Evolutionary conservation across 2,113 vertebrate species (phyloP), one percentile per base, ranked within the genome.

Genomic region (Boulengeromyrus knoepffleri): DNA sequence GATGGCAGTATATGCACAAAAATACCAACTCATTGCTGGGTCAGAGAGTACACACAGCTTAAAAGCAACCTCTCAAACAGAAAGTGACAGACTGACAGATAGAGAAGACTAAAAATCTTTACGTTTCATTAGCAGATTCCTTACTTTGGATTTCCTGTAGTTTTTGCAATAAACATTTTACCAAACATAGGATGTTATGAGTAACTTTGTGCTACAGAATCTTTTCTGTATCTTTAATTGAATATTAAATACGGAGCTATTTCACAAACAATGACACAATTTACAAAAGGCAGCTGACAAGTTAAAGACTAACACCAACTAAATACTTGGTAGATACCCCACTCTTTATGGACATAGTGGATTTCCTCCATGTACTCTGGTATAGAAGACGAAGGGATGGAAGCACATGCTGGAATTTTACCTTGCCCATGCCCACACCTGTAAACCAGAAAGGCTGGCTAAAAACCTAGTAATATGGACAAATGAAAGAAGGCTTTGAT

Each of bases 1-100:
- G 89, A 85, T 89, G 89, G 89, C 89, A 89, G 77, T n/a, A 85
- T 3, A 62, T 13, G n/a, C 52, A 31, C 58, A 88, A 56, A 56
- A 87, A 50, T n/a, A 21, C 52, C 1, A 46, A 49, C 3, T 85
- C 85, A 53, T 87, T 87, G 27, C 27, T 87, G 85, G 27, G 24
- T 87, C 49, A 53, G 27, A 53, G 24, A 31, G 42, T 83, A 83
- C 19, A 27, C 1, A 4, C 84, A 31, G 85, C 7, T 52, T n/a
- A 8, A 21, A 15, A 87, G 49, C n/a, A 53, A 87, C 6, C 8
- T 52, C 85, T 88, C 15, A n/a, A 39, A 31, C 46, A 47, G 21
- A 21, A n/a, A 84, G 8, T 47, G 83, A 85, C 83, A 85, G 83
- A 80, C 74, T 42, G 74, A 80, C 17, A 80, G 36, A 77, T 3